Evolutionary conservation across 2,113 vertebrate species (phyloP).

Genomic region (Elanoides forficatus): DNA sequence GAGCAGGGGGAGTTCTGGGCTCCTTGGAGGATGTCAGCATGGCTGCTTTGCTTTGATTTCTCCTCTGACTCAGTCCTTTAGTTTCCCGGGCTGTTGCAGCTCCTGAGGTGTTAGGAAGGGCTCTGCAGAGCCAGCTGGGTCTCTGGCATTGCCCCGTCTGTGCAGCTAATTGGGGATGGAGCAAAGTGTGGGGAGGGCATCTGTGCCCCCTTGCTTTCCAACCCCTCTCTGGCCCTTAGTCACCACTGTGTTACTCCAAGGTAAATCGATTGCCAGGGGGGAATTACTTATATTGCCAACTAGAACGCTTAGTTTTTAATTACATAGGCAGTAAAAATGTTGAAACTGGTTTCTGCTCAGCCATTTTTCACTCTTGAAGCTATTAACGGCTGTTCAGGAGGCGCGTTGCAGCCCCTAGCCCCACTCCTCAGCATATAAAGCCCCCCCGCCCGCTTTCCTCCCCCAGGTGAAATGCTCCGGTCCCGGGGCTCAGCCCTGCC

Average conservation of each 20-base stretch:
- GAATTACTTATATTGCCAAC: background rate
- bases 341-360: background rate
- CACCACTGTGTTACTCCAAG: background rate
- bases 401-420: background rate
- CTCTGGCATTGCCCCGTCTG: fast-evolving
- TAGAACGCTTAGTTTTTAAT: background rate
- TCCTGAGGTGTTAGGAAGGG: background rate
- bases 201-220: background rate
- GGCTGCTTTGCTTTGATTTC: background rate
- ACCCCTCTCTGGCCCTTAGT: background rate
- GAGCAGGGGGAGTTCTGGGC: background rate
- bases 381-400: background rate
- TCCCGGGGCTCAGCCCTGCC: background rate
- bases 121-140: background rate
- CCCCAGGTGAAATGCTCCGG: too few relatives aligned
- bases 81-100: background rate
- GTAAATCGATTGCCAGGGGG: background rate
- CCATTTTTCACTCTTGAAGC: background rate
- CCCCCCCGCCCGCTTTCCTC: background rate
- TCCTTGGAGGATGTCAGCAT: background rate
- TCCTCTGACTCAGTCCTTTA: background rate
- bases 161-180: background rate
- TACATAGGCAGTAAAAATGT: background rate
- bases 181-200: background rate
- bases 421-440: background rate